Base-by-base conservation (phyloP, 2,888 invertebrate genomes). In the Sarcophaga caerulescens region DNA sequence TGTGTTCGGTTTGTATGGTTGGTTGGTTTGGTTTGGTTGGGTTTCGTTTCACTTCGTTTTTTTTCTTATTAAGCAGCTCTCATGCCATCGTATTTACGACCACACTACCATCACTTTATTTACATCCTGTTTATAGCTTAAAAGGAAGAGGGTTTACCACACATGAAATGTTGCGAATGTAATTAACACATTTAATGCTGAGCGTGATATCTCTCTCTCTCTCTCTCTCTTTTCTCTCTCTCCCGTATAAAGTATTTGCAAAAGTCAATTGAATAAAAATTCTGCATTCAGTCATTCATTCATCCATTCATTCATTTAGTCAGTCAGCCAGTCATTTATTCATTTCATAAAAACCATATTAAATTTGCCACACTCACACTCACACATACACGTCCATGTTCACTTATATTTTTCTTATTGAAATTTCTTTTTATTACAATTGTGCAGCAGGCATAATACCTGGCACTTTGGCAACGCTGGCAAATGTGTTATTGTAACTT, bases 151-250 rank as follows among this genome's bases (percentile, higher is more conserved):
- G 68, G 60, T 81, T 81, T 81, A 73, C 81, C 84, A 25, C 77
- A 85, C 63, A 63, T 74, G 81, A 76, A 81, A 76, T 81, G 66
- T 73, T 77, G 73, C 85, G 63, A 81, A 77, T 85, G 85, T 85
- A 85, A 85, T 85, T 85, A 85, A 85, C 85, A 81, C 81, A 85
- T 81, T 85, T 85, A 81, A 85, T 85, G 68, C 73, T 35, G 35
- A 35, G 35, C 35, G 8, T 2, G 8, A 8, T 8, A 8, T 10
- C 35, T 35, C 8, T 35, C 35, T 10, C 35, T 35, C 35, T 35
- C 10, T 35, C 10, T 10, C 2, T 35, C 35, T 35, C 10, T 10
- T 10, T 10, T 35, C 0, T 35, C 35, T 35, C 10, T 35, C 8
- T 35, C 81, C 35, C 45, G 45, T 69, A 74, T 83, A 74, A 78